These are phyloP conservation scores for Lateolabrax maculatus DNA, from an alignment of 2,797 vertebrate species.

Conservation along the genomic window DNA sequence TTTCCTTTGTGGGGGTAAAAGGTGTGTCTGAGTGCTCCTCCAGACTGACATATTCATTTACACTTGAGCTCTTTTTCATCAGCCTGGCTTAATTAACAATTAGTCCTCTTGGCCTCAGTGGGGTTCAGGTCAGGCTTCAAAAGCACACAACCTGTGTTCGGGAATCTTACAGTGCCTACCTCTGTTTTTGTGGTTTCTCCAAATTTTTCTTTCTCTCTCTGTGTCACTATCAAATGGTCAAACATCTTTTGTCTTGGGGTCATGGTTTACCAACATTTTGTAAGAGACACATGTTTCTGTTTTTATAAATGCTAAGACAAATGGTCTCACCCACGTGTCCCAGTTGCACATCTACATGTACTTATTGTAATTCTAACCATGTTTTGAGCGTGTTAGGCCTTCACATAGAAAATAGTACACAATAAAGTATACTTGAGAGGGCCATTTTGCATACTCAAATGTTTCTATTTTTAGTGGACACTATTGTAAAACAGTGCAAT, in stretches of 20 bases:
- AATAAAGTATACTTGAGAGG: slow-evolving; percentile 41
- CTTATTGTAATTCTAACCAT: slow-evolving; percentile 22
- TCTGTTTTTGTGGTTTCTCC: slow-evolving; percentile 30
- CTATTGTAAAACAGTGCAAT: slow-evolving; percentile 5
- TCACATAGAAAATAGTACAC: slow-evolving; percentile 19
- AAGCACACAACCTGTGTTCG: slow-evolving; percentile 50
- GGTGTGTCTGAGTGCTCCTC: slow-evolving; percentile 70
- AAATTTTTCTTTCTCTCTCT: slow-evolving; percentile 21
- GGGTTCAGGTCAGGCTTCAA: slow-evolving; percentile 67
- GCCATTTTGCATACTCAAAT: slow-evolving; percentile 10
- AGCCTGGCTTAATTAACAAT: slow-evolving; percentile 78
- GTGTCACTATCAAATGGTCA: background rate
- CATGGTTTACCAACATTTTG: background rate
- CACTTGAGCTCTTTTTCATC: slow-evolving; percentile 79
- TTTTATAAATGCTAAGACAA: background rate
- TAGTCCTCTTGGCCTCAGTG: slow-evolving; percentile 66
- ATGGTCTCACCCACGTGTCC: background rate
- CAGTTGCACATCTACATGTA: slow-evolving; percentile 5
- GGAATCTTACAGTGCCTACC: slow-evolving; percentile 47
- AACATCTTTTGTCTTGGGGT: background rate
- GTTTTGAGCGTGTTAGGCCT: slow-evolving; percentile 6
- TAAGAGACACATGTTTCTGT: background rate
- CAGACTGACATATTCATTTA: slow-evolving; percentile 79
- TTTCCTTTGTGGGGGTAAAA: slow-evolving; percentile 63
- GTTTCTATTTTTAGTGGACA: background rate